Evolutionary conservation across 2,888 invertebrate species (phyloP).

Genomic region (Netelia inedita): DNA sequence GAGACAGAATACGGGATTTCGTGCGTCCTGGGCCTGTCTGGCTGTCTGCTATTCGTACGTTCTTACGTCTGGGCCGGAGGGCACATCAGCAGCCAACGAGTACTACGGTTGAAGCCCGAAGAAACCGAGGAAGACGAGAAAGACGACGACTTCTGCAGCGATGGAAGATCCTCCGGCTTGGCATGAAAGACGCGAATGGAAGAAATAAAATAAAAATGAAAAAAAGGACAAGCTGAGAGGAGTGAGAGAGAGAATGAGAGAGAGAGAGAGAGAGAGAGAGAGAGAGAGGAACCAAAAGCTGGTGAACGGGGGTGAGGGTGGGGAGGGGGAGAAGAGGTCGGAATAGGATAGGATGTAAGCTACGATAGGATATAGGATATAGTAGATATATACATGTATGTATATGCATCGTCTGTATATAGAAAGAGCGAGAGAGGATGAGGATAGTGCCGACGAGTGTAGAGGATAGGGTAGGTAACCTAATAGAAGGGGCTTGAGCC

Average conservation of each 20-base stretch:
- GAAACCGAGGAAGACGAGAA: slow-evolving; percentile 37
- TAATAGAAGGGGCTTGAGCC: slow-evolving; percentile 83
- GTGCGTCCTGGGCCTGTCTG: slow-evolving; percentile 78
- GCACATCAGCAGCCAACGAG: slow-evolving; percentile 81
- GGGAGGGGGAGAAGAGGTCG: slow-evolving; percentile 32
- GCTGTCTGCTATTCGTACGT: slow-evolving; percentile 72
- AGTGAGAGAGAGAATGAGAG: slow-evolving; percentile 54
- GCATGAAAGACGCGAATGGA: slow-evolving; percentile 72
- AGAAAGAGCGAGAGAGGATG: slow-evolving; percentile 70
- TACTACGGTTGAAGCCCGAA: slow-evolving; percentile 75
- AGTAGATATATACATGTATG: slow-evolving; percentile 56
- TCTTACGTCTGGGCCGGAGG: slow-evolving; percentile 78
- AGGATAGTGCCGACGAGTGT: slow-evolving; percentile 76
- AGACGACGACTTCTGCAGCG: slow-evolving; percentile 63
- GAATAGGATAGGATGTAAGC: slow-evolving; percentile 69
- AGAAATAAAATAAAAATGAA: slow-evolving; percentile 67
- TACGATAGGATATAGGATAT: slow-evolving; percentile 67
- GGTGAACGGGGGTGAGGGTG: slow-evolving; percentile 29
- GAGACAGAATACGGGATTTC: slow-evolving; percentile 80
- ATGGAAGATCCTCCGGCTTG: slow-evolving; percentile 67
- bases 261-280: slow-evolving; percentile 53
- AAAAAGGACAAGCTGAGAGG: slow-evolving; percentile 50
- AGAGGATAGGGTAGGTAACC: slow-evolving; percentile 82
- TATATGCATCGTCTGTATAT: slow-evolving; percentile 45
- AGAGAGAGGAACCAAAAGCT: slow-evolving; percentile 36